Evolutionary conservation across 1,140 invertebrate genomes (phyloP), one percentile per base, ranked within the genome.

Genomic region (Forficula auricularia): DNA sequence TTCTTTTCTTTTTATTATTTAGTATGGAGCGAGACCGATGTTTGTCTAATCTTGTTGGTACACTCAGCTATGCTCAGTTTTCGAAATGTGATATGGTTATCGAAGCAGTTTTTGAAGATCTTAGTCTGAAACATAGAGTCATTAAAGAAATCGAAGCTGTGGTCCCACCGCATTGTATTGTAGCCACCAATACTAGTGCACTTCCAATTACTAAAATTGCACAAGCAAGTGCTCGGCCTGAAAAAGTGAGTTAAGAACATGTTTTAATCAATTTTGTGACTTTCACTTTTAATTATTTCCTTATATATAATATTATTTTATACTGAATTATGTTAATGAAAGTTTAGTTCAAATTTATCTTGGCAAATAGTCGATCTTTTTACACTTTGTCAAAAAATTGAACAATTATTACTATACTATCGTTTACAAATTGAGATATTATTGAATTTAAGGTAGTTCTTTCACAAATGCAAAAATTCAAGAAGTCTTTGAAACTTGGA

Each of bases 61-160:
- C 91, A 3, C 59, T 94, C 14, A 67, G 75, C 34, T 98, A 98
- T 59, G 66, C 76, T n/a, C 69, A 76, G 39, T 92, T 99, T 52
- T 80, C 81, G 51, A 77, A 83, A 44, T 73, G 73, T 38, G 95
- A 98, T 63, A 80, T 98, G 57, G 82, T 99, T 0, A 95, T 99
- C 54, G 96, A 99, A 68, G 96, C 96, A 40, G 95, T 99, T 3
- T 98, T 98, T 65, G 96, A 99, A 65, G 87, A 99, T 63, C 66
- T 99, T 35, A 77, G 75, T 43, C 73, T 98, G 37, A 99, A 99
- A 63, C 96, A 99, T 60, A 84, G 81, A 63, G 92, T 98, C 9
- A 82, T 99, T 34, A 86, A 96, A 61, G 95, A 98, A 65, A 70
- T 97, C 7, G 94, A 98, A 66, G 67, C 77, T 36, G 72, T 80